Conservation (phyloP, 2,797 vertebrate species). For the Chaetophractus vellerosus region DNA sequence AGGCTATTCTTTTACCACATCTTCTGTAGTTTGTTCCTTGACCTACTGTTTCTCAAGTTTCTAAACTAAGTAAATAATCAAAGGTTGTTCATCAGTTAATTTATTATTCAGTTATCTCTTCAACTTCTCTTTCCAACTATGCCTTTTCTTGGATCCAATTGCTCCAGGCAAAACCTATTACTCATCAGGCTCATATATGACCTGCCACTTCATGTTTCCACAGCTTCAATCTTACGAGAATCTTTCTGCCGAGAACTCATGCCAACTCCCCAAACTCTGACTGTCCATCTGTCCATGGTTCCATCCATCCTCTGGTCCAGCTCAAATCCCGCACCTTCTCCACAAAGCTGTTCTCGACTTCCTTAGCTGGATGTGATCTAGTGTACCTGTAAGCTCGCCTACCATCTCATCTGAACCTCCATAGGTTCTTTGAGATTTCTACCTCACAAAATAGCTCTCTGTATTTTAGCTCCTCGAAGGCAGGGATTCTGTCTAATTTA, state of each 20-base stretch:
- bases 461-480: not conserved
- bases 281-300: not conserved
- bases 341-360: not conserved
- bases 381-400: not conserved
- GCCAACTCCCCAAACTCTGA: not conserved
- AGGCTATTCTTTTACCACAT: not conserved
- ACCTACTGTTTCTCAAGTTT: not conserved
- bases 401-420: not conserved
- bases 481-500: not conserved
- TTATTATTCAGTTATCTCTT: conserved; percentile 20
- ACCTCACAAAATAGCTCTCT: not conserved
- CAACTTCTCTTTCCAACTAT: not conserved
- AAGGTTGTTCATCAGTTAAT: not conserved
- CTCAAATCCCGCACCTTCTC: not conserved
- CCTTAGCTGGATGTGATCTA: not conserved
- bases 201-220: not conserved
- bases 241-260: not conserved
- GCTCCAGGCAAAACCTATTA: not conserved
- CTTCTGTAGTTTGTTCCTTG: not conserved
- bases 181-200: not conserved
- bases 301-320: not conserved
- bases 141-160: conserved; percentile 14
- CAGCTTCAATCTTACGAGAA: not conserved
- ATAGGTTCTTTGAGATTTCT: not conserved
- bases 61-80: not conserved